Evolutionary conservation across 2,888 invertebrate genomes (phyloP).

Genomic region (Nowickia ferox): DNA sequence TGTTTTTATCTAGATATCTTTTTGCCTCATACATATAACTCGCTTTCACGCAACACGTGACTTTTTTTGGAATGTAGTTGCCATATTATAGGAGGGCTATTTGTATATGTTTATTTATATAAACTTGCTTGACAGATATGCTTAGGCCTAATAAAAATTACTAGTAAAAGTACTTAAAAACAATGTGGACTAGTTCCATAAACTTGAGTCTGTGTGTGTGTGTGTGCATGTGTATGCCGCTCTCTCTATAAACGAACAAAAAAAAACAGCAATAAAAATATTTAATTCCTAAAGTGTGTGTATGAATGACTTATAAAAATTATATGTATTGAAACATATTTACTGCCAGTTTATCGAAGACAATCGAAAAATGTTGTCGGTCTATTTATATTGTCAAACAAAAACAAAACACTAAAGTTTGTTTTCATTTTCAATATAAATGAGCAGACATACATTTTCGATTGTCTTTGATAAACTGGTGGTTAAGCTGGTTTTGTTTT

Average conservation of each 20-base stretch:
- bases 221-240: not conserved
- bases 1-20: too few species aligned
- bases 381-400: too few species aligned
- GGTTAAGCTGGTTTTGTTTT: not conserved
- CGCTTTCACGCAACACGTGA: too few species aligned
- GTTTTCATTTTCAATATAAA: too few species aligned
- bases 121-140: not conserved
- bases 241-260: constrained; percentile 29
- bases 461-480: too few species aligned
- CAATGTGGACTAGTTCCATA: constrained; percentile 24
- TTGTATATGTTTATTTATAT: not conserved
- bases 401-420: too few species aligned
- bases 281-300: not conserved
- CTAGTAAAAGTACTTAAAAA: constrained; percentile 11
- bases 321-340: constrained; percentile 19
- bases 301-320: constrained; percentile 9
- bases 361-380: too few species aligned
- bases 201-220: not conserved
- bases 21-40: too few species aligned
- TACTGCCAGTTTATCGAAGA: too few species aligned
- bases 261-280: constrained; percentile 12
- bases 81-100: too few species aligned
- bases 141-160: not conserved
- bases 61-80: too few species aligned
- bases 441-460: too few species aligned